Conservation (phyloP, 2,113 vertebrate species). For the Pterocles orientalis region DNA sequence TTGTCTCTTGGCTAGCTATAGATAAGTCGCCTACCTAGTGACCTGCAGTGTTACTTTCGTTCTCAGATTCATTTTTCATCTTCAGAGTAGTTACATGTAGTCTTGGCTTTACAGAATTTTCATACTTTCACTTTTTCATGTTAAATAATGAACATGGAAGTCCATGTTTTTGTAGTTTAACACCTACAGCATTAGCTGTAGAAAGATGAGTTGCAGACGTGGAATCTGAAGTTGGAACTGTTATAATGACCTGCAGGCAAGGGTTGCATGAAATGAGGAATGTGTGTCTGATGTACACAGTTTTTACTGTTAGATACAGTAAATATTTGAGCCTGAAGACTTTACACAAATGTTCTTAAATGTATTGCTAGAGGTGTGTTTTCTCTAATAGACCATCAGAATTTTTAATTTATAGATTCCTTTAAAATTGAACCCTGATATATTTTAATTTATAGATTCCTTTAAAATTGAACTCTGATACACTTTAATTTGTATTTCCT, state of each 20-base stretch:
- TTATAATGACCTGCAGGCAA: background rate
- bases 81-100: background rate
- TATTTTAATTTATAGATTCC: no score
- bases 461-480: no score
- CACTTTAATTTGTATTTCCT: background rate
- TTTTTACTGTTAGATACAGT: background rate
- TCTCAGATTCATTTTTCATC: background rate
- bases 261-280: background rate
- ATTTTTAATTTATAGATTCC: background rate
- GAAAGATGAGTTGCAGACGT: background rate
- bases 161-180: background rate
- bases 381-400: background rate
- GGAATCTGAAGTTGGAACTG: background rate
- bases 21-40: background rate
- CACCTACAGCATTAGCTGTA: background rate
- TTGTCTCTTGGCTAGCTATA: background rate
- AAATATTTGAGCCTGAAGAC: background rate
- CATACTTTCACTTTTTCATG: background rate
- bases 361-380: background rate
- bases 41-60: background rate
- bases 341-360: background rate
- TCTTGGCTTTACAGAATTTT: background rate
- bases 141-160: background rate
- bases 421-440: background rate
- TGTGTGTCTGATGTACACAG: background rate